These are phyloP conservation scores for Enteromius afrohamiltoni DNA, from an alignment of 2,797 vertebrate species.

Conservation along the genomic window DNA sequence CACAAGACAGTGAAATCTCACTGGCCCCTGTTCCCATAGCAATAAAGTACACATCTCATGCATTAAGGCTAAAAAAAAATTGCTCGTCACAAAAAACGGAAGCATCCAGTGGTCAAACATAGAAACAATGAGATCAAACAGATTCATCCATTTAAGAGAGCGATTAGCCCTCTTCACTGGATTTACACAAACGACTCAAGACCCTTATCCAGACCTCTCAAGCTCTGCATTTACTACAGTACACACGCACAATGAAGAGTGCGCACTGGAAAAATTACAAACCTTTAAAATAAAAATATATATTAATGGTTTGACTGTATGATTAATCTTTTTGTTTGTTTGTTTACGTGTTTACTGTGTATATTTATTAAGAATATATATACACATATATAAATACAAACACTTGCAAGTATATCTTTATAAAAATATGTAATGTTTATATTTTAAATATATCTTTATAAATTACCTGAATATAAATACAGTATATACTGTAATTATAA, in stretches of 20 bases:
- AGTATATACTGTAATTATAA: too few relatives aligned
- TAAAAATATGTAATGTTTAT: too few relatives aligned
- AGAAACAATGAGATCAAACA: not conserved
- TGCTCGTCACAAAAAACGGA: not conserved
- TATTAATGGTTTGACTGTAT: too few relatives aligned
- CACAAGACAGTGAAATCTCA: not conserved
- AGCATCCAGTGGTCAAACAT: not conserved
- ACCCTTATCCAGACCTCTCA: constrained; percentile 33
- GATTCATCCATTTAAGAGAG: not conserved
- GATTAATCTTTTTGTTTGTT: too few relatives aligned
- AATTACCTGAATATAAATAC: too few relatives aligned
- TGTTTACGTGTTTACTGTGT: too few relatives aligned
- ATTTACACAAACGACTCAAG: constrained; percentile 57
- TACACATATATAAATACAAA: too few relatives aligned
- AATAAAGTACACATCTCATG: not conserved
- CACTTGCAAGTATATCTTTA: too few relatives aligned
- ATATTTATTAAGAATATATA: too few relatives aligned
- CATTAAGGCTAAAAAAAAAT: not conserved
- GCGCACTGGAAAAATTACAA: not conserved
- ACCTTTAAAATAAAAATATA: too few relatives aligned
- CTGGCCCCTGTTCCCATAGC: not conserved
- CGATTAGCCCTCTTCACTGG: constrained; percentile 42
- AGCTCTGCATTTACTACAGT: not conserved
- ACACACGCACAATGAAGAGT: not conserved
- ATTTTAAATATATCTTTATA: too few relatives aligned